These are phyloP conservation scores for Plumapathes pennacea DNA, from an alignment of 92 coral and sea anemone genomes.

Conservation along the genomic window DNA sequence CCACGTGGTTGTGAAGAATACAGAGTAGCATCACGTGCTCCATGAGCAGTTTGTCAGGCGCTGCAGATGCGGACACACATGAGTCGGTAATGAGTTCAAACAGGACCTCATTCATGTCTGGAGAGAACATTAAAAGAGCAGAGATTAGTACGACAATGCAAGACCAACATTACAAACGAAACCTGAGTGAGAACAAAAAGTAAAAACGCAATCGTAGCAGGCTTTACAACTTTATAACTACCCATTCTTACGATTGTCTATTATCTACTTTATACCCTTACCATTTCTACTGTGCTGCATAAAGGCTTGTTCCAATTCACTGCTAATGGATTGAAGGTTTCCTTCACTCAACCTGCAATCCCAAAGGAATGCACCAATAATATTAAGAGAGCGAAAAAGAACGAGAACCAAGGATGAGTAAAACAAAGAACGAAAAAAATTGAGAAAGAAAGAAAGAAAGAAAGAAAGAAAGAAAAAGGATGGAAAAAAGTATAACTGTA, in stretches of 20 bases:
- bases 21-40: slow-evolving; percentile 84
- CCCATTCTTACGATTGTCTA: not conserved
- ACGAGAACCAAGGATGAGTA: no score
- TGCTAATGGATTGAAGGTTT: slow-evolving; percentile 76
- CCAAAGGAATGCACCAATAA: no score
- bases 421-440: no score
- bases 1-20: slow-evolving; percentile 74
- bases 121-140: not conserved
- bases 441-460: no score
- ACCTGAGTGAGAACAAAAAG: not conserved
- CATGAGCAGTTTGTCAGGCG: slow-evolving; percentile 91
- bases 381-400: no score
- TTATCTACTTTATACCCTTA: slow-evolving; percentile 1
- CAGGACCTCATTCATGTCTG: slow-evolving; percentile 85
- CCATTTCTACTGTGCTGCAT: slow-evolving; percentile 92
- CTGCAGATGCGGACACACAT: slow-evolving; percentile 75
- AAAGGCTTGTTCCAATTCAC: slow-evolving; percentile 77
- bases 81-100: slow-evolving; percentile 70
- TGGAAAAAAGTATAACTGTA: not conserved
- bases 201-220: not conserved
- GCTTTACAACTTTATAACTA: not conserved
- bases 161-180: no score
- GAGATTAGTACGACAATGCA: not conserved
- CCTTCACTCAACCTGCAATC: slow-evolving; percentile 88
- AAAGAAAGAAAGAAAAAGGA: not conserved